Evolutionary conservation across 2,888 invertebrate species (phyloP), one percentile per base, ranked within the genome.

Genomic region (Calameuta idolon): DNA sequence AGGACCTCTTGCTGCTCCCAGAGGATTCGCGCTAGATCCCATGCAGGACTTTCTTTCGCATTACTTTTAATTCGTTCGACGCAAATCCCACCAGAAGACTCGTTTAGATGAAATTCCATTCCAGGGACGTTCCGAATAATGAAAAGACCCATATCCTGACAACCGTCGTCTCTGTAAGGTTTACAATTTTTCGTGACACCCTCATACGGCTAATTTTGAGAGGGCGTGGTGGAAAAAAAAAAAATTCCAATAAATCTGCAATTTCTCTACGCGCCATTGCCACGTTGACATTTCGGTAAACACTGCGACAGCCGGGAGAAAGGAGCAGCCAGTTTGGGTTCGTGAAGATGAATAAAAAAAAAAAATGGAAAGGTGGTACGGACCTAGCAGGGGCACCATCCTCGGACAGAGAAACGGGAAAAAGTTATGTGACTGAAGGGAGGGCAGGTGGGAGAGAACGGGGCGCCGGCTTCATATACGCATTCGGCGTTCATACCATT

Each of bases 371-470:
- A 75, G 79, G 81, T 34, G 74, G 78, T 75, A 79, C 69, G 73
- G 76, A 75, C 77, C 73, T 80, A 76, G 74, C 78, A 76, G 79
- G 68, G 76, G 78, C 74, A 75, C 75, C 69, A 69, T 74, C 30
- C 69, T 69, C 30, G 77, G 75, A 55, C 71, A 55, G 69, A 30
- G 37, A 34, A 74, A 55, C 69, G 75, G 40, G 81, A 80, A 81
- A 84, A 81, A 82, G 79, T 82, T 82, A 82, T 82, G 82, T 79
- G 82, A 80, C 80, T 23, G 73, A 75, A 79, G 80, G 81, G 79
- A 84, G 84, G 83, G 84, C 84, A 86, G 83, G 85, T 85, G 83
- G 85, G 77, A 79, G 69, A 80, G 81, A 83, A 85, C 82, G 84
- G 81, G 85, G 83, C 84, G 84, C 83, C 83, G 82, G 77, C 80